These are phyloP conservation scores for Acomys russatus DNA, from an alignment of 2,797 vertebrate species.

Conservation along the genomic window DNA sequence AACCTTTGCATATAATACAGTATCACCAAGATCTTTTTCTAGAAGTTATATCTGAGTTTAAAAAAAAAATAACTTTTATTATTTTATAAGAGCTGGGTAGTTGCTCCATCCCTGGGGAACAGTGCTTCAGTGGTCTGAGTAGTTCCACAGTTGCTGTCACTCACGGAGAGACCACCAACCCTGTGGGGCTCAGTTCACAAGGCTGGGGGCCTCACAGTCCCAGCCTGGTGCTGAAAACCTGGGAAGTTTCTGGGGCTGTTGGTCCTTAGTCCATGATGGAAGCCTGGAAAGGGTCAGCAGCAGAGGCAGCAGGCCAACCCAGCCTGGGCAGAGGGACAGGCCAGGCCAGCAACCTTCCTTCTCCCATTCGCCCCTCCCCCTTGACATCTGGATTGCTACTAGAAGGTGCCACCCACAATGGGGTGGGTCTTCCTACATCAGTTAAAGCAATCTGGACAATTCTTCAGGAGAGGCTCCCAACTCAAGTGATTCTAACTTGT, in stretches of 20 bases:
- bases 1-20: slow-evolving; percentile 34
- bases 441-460: not conserved
- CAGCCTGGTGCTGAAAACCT: not conserved
- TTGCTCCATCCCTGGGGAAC: too few species aligned
- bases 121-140: not conserved
- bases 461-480: not conserved
- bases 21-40: not conserved
- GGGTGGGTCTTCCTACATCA: not conserved
- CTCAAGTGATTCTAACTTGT: not conserved
- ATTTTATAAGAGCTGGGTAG: not conserved
- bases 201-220: not conserved
- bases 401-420: not conserved
- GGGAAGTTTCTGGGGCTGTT: not conserved
- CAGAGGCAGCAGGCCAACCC: not conserved
- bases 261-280: not conserved
- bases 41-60: slow-evolving; percentile 6
- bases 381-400: not conserved
- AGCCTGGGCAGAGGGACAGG: not conserved
- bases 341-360: not conserved
- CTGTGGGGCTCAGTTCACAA: not conserved
- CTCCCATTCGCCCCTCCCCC: not conserved
- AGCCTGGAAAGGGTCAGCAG: not conserved
- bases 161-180: too few species aligned
- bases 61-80: not conserved
- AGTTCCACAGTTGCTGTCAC: too few species aligned